A percentile compares a stretch with the other conserved stretches of the same genome.
These are phyloP conservation scores for Barnardius zonarius DNA, from an alignment of 2,113 vertebrate species.

Conservation along the genomic window DNA sequence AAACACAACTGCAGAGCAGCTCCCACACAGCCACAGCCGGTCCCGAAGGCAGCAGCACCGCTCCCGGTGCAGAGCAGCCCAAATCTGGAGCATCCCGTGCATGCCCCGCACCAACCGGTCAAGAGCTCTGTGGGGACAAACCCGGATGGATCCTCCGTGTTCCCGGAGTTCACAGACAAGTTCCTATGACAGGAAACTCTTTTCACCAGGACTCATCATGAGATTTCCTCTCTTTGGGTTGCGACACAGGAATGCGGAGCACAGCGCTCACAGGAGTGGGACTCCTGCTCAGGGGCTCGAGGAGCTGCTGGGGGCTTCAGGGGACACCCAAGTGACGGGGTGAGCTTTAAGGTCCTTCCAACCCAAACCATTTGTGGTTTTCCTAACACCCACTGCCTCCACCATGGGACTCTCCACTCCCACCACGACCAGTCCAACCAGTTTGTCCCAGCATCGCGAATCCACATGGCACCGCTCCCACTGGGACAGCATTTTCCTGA, in stretches of 20 bases:
- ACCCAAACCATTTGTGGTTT: neutral
- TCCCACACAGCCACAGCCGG: fast-evolving
- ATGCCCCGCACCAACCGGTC: fast-evolving
- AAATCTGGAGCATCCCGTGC: fast-evolving
- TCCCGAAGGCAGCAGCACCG: neutral
- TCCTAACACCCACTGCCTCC: neutral
- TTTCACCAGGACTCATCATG: neutral
- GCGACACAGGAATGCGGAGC: neutral
- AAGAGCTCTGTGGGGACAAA: neutral
- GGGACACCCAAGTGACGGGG: neutral
- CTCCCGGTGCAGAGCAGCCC: neutral
- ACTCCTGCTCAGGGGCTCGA: neutral
- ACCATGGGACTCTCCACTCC: neutral
- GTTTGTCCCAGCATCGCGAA: fast-evolving
- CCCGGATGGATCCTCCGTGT: fast-evolving
- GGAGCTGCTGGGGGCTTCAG: neutral
- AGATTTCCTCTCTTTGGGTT: slow-evolving; percentile 15
- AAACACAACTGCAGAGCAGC: neutral
- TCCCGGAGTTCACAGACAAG: neutral
- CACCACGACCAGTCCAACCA: slow-evolving; percentile 6
- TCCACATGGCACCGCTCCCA: fast-evolving
- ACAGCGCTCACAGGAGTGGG: neutral
- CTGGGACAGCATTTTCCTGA: neutral
- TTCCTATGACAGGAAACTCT: neutral
- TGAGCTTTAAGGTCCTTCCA: neutral